Conservation (phyloP, 2,113 vertebrate genomes). For the Podilymbus podiceps region DNA sequence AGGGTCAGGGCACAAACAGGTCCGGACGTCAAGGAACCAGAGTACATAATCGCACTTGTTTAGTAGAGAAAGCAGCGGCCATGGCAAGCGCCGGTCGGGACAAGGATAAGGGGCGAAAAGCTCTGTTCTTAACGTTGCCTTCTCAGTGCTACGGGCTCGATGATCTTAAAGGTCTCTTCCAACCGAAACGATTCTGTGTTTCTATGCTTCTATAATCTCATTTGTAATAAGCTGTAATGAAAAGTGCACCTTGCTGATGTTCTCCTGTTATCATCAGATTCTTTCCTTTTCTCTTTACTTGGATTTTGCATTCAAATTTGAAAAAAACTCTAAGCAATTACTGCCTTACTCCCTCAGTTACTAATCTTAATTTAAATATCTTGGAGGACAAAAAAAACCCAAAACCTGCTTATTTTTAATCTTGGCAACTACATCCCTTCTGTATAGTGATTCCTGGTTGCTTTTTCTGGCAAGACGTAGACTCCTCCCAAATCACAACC, state of each 20-base stretch:
- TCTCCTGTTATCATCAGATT: background rate
- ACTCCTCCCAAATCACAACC: background rate
- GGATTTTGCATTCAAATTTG: background rate
- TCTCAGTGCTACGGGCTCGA: background rate
- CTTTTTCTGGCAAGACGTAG: background rate
- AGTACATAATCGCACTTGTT: background rate
- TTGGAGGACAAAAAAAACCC: background rate
- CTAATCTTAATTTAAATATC: background rate
- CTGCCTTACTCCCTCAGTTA: background rate
- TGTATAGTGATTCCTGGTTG: background rate
- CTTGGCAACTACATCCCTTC: background rate
- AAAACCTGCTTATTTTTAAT: background rate
- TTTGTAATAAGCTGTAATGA: background rate
- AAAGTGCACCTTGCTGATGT: background rate
- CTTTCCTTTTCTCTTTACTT: background rate
- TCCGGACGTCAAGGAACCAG: background rate
- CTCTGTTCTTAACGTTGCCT: background rate
- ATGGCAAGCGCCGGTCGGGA: background rate
- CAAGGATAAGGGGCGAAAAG: background rate
- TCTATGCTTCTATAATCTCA: background rate
- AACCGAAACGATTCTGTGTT: too few relatives aligned
- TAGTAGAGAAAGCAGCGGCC: background rate
- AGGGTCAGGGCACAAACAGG: background rate
- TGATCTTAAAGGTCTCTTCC: too few relatives aligned
- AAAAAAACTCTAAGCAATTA: background rate